phyloP scores from a whole-genome alignment of 2,113 vertebrate genomes.

The Myrmecophaga tridactyla region DNA sequence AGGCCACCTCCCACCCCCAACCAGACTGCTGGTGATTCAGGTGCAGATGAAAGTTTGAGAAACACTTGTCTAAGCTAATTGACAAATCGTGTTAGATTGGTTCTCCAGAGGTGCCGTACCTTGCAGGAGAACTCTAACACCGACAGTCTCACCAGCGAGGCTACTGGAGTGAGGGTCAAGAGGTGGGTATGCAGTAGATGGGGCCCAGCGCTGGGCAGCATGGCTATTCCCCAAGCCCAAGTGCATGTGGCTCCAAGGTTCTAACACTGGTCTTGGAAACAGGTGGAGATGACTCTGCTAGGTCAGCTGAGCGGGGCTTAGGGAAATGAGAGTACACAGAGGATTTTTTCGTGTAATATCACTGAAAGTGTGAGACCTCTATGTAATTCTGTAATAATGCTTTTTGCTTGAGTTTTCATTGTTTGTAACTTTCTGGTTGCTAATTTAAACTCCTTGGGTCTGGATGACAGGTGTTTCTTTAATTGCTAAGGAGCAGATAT shows the following conservation, averaged over 20 bases:
- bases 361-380: neutral
- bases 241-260: fast-evolving
- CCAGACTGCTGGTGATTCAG: neutral
- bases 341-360: neutral
- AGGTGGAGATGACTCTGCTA: neutral
- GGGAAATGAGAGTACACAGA: neutral
- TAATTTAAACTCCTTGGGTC: neutral
- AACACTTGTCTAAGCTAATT: neutral
- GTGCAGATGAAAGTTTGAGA: neutral
- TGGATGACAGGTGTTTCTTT: neutral
- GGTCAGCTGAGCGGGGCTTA: neutral
- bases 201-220: fast-evolving
- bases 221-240: neutral
- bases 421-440: neutral
- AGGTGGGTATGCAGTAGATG: neutral
- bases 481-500: neutral
- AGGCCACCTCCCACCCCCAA: neutral
- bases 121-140: neutral
- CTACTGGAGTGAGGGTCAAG: neutral
- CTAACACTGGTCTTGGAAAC: neutral
- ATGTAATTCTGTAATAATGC: neutral
- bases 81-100: too few species aligned
- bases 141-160: neutral
- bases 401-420: neutral
- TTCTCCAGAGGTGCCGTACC: neutral